A percentile compares a stretch with the other conserved stretches of the same genome.
Evolutionary conservation across 1,140 invertebrate genomes (phyloP).

Genomic region (Micrasema longulum): DNA sequence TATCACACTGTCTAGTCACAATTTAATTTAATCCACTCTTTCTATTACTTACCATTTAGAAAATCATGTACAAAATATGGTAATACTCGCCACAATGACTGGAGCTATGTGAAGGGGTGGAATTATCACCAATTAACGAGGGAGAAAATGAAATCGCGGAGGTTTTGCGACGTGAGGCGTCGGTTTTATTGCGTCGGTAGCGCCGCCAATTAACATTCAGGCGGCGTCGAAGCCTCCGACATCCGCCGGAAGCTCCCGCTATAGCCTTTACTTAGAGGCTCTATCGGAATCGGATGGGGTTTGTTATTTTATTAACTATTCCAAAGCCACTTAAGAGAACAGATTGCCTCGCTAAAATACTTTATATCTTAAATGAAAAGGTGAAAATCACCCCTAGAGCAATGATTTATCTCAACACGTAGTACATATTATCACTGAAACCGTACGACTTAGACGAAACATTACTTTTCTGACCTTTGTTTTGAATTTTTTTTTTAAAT

Average conservation of each 20-base stretch:
- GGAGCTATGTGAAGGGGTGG: slow-evolving; percentile 39
- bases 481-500: too few species aligned
- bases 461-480: too few species aligned
- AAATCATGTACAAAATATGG: slow-evolving; percentile 37
- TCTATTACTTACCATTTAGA: too few species aligned
- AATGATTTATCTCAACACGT: too few species aligned
- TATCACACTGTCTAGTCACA: slow-evolving; percentile 16
- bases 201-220: slow-evolving; percentile 70
- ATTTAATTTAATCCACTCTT: slow-evolving; percentile 30
- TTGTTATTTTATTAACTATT: slow-evolving; percentile 51
- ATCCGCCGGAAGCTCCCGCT: slow-evolving; percentile 33
- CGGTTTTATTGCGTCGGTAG: slow-evolving; percentile 58
- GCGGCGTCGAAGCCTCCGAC: slow-evolving; percentile 60
- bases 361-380: too few species aligned
- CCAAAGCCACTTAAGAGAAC: too few species aligned
- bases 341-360: too few species aligned
- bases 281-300: slow-evolving; percentile 22
- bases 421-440: too few species aligned
- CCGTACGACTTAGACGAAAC: too few species aligned
- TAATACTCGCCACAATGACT: slow-evolving; percentile 44
- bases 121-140: slow-evolving; percentile 52
- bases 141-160: slow-evolving; percentile 34
- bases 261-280: slow-evolving; percentile 21
- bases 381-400: too few species aligned
- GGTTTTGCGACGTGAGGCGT: slow-evolving; percentile 55